Evolutionary conservation across 2,888 invertebrate genomes (phyloP).

Genomic region (Reticulitermes lucifugus): DNA sequence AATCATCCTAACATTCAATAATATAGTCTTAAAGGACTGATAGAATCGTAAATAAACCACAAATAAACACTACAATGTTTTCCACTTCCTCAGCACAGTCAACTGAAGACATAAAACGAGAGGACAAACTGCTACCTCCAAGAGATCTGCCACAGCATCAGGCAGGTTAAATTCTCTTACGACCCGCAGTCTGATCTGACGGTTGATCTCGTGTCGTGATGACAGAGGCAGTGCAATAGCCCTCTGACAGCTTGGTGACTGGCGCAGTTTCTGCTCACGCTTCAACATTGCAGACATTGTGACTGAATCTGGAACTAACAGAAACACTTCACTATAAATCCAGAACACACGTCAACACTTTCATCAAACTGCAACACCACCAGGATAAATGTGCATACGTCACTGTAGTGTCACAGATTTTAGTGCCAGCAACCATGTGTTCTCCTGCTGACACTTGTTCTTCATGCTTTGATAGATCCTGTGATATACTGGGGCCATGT

Average conservation of each 20-base stretch:
- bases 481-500: neutral
- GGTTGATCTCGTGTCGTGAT: slow-evolving; percentile 80
- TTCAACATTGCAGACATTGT: slow-evolving; percentile 84
- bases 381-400: neutral
- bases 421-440: too few relatives aligned
- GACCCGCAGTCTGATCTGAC: slow-evolving; percentile 86
- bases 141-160: slow-evolving; percentile 84
- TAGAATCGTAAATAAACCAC: too few relatives aligned
- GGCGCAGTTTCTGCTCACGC: slow-evolving; percentile 85
- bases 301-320: slow-evolving; percentile 79
- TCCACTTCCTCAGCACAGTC: too few relatives aligned
- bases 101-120: too few relatives aligned
- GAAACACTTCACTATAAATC: neutral
- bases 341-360: neutral
- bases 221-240: slow-evolving; percentile 81
- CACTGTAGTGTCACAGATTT: too few relatives aligned
- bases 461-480: too few relatives aligned
- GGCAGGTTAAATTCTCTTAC: slow-evolving; percentile 95
- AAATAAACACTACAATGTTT: too few relatives aligned
- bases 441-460: too few relatives aligned
- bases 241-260: slow-evolving; percentile 81
- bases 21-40: too few relatives aligned
- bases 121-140: slow-evolving; percentile 64
- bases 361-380: too few relatives aligned
- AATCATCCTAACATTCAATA: too few relatives aligned